Evolutionary conservation across 2,113 vertebrate genomes (phyloP).

Genomic region (Terrapene triunguis): DNA sequence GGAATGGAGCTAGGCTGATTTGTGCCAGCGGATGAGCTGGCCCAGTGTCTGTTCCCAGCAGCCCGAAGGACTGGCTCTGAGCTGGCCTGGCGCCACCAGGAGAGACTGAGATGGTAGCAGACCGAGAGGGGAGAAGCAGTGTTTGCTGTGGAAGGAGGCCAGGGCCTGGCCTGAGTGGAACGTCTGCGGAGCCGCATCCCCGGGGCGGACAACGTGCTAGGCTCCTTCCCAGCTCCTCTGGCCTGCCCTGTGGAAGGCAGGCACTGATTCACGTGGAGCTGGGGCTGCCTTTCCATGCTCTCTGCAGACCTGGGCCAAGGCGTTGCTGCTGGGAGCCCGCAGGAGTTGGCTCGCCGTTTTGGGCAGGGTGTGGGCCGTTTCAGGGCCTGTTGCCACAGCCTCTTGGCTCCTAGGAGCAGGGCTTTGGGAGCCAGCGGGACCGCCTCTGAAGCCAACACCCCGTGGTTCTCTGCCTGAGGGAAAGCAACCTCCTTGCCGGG

Average conservation of each 20-base stretch:
- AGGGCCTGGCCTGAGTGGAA: neutral
- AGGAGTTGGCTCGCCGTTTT: neutral
- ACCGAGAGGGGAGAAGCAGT: neutral
- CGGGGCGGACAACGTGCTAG: neutral
- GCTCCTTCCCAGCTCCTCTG: neutral
- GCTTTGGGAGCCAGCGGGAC: neutral
- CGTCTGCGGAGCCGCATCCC: neutral
- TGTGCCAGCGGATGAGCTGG: neutral
- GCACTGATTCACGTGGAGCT: neutral
- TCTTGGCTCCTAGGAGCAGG: neutral
- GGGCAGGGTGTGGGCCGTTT: neutral
- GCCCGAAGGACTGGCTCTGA: neutral
- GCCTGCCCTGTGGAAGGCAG: neutral
- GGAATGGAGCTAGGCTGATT: neutral
- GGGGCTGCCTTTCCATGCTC: rapidly evolving
- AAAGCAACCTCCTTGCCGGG: neutral
- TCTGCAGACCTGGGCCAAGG: neutral
- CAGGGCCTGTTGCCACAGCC: neutral
- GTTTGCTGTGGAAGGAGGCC: neutral
- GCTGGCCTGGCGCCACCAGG: neutral
- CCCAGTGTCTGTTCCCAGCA: rapidly evolving
- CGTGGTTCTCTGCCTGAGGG: neutral
- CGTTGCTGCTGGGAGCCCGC: neutral
- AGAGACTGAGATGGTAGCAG: neutral
- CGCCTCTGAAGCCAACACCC: neutral